These are phyloP conservation scores for Drosophila multiciliata DNA, from an alignment of 2,888 invertebrate species.

Conservation along the genomic window DNA sequence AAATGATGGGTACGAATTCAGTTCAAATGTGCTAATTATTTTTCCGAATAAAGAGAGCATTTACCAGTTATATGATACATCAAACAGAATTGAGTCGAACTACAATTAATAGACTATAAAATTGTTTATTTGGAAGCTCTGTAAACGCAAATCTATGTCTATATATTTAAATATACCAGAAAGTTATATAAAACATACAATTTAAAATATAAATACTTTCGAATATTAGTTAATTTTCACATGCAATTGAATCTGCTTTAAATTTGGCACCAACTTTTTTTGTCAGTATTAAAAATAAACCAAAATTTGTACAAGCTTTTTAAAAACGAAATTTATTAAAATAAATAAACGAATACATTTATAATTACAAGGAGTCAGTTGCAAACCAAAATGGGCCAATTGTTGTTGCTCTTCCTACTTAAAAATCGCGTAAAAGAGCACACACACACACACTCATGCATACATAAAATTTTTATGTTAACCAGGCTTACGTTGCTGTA, in stretches of 20 bases:
- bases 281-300: not conserved
- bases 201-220: too few relatives aligned
- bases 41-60: too few relatives aligned
- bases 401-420: not conserved
- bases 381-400: slow-evolving; percentile 2
- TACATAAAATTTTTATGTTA: slow-evolving; percentile 14
- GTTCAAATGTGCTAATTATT: too few relatives aligned
- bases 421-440: not conserved
- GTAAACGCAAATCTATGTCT: too few relatives aligned
- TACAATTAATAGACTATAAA: too few relatives aligned
- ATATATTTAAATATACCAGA: too few relatives aligned
- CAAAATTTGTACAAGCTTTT: not conserved
- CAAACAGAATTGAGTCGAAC: too few relatives aligned
- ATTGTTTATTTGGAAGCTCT: too few relatives aligned
- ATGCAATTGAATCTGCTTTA: not conserved
- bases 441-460: not conserved
- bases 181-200: too few relatives aligned
- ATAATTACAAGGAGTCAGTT: not conserved
- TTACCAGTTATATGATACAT: too few relatives aligned
- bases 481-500: slow-evolving; percentile 30
- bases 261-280: not conserved
- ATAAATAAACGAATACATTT: not conserved
- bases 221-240: not conserved
- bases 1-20: not conserved
- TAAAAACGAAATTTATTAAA: not conserved